Evolutionary conservation across 1,140 invertebrate species (phyloP).

Genomic region (Rhizoglyphus robini): DNA sequence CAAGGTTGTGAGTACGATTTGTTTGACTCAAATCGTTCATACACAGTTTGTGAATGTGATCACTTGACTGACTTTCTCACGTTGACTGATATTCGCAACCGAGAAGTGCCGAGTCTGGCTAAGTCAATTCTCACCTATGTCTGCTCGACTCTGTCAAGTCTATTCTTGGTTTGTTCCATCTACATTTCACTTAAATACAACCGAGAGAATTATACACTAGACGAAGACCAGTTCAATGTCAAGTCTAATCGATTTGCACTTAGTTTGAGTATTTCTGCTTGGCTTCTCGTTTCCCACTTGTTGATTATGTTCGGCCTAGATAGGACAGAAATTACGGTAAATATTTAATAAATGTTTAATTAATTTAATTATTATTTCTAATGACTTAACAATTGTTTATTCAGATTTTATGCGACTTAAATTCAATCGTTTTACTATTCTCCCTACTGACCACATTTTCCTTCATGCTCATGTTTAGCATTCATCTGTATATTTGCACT

Average conservation of each 20-base stretch:
- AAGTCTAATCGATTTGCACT: not conserved
- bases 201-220: slow-evolving; percentile 24
- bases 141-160: not conserved
- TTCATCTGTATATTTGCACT: slow-evolving; percentile 32
- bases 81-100: slow-evolving; percentile 49
- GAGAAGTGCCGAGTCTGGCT: not conserved
- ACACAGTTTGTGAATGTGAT: slow-evolving; percentile 35
- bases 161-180: not conserved
- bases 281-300: not conserved
- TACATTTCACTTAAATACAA: slow-evolving; percentile 29
- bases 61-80: slow-evolving; percentile 39
- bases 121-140: slow-evolving; percentile 20
- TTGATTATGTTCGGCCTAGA: slow-evolving; percentile 5
- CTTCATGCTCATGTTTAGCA: slow-evolving; percentile 39
- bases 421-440: slow-evolving; percentile 34
- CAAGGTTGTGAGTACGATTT: not conserved
- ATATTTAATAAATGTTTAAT: too few species aligned
- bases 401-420: not conserved
- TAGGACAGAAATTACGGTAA: not conserved
- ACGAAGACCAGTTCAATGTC: not conserved
- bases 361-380: not conserved
- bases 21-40: not conserved
- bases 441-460: slow-evolving; percentile 35
- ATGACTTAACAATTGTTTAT: too few species aligned
- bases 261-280: not conserved